Evolutionary conservation across 2,797 vertebrate species (phyloP).

Genomic region (Crax fasciolata): DNA sequence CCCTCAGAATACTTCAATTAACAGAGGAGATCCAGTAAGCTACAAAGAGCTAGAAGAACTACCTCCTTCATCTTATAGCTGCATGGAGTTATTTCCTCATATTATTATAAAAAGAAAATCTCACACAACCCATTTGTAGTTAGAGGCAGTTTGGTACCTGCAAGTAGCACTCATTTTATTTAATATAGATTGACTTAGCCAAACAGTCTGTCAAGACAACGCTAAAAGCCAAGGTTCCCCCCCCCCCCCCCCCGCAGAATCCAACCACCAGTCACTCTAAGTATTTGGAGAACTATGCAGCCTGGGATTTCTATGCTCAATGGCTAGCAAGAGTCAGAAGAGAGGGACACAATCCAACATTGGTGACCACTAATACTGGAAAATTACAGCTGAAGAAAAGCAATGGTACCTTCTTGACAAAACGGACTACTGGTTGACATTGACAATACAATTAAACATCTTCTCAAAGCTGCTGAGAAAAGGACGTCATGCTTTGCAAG

Average conservation of each 20-base stretch:
- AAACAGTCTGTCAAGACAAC: not conserved
- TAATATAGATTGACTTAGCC: not conserved
- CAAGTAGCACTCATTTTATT: not conserved
- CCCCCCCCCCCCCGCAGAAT: too few relatives aligned
- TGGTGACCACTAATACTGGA: fast-evolving
- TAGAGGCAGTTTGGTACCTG: not conserved
- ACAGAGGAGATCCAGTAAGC: not conserved
- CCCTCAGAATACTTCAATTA: not conserved
- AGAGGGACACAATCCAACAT: not conserved
- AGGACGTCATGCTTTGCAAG: not conserved
- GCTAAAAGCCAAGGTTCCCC: too few relatives aligned
- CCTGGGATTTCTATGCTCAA: not conserved
- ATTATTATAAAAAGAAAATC: fast-evolving
- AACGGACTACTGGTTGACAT: not conserved
- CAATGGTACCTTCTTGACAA: not conserved
- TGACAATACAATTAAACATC: not conserved
- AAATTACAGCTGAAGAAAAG: not conserved
- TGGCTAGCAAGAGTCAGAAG: not conserved
- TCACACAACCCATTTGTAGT: not conserved
- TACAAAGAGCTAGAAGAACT: not conserved
- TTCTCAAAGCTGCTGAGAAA: not conserved
- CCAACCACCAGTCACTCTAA: not conserved
- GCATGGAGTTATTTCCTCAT: not conserved
- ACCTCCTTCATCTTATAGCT: not conserved
- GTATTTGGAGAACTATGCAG: not conserved